These are phyloP conservation scores for Omphaloscelis lunosa DNA, from an alignment of 2,888 invertebrate species.

Conservation along the genomic window DNA sequence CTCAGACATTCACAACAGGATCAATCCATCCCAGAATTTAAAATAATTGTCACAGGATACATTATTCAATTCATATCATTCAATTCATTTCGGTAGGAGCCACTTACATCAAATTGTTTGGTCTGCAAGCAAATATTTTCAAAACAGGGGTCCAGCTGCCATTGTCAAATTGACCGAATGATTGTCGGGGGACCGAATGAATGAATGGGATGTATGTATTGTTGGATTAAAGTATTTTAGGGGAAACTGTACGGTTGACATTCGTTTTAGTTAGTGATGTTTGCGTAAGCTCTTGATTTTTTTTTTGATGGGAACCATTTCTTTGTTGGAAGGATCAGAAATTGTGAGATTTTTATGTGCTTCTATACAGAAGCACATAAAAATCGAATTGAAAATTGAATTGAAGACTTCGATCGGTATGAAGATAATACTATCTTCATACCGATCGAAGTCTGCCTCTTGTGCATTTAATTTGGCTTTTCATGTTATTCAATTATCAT, in stretches of 20 bases:
- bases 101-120: conserved; percentile 87
- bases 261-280: conserved; percentile 40
- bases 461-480: too few species aligned
- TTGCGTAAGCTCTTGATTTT: conserved; percentile 27
- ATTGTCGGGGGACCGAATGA: conserved; percentile 80
- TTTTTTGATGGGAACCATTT: conserved; percentile 3
- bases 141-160: conserved; percentile 83
- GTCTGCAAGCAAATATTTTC: conserved; percentile 87
- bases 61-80: conserved; percentile 87
- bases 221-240: conserved; percentile 67
- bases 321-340: neutral
- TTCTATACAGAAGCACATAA: too few species aligned
- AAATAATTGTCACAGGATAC: conserved; percentile 73
- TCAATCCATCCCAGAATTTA: conserved; percentile 39
- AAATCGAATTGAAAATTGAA: too few species aligned
- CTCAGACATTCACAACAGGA: conserved; percentile 15
- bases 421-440: neutral
- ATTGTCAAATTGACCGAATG: conserved; percentile 90
- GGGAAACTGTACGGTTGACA: conserved; percentile 43
- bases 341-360: neutral
- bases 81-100: conserved; percentile 75
- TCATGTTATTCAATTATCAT: too few species aligned
- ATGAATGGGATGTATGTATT: conserved; percentile 69
- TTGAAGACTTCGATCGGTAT: too few species aligned
- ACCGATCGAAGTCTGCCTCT: neutral